Base-by-base conservation (phyloP, 2,888 invertebrate species). In the Blera fallax region DNA sequence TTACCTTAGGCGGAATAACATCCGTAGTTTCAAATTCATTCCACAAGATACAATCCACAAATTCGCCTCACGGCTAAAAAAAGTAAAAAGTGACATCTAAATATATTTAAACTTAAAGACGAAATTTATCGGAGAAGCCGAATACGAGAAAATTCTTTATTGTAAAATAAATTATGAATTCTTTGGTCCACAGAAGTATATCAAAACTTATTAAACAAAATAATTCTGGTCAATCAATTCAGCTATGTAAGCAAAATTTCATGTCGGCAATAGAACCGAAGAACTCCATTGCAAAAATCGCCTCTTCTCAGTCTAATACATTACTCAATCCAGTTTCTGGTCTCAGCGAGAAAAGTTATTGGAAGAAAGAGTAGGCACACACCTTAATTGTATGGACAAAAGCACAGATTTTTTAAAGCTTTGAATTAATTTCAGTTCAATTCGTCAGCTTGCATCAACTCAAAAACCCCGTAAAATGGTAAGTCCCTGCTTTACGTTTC, bases 401-500 rank as follows among this genome's bases (percentile, higher is more conserved):
- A 40, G 58, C 64, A 50, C 34, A 52, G 69, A 76, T 64, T 76
- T 76, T 14, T 40, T 45, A 60, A 54, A 78, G 73, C 73, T 78
- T 60, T 54, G 50, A 34, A 58, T 79, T 6, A 50, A 72, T 80
- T 72, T 65, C 32, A 80, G 80, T 76, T 70, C 60, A 60, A 70
- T 70, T 60, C 84, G 74, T 80, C 64, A 84, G 16, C 27, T 56
- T 43, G 58, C 6, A 65, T 56, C 72, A 54, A 21, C 58, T 16
- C 27, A 34, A 40, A 24, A 4, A 24, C 4, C 24, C 24, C n/a
- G 70, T 64, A 84, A 81, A 74, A 87, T 87, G 88, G 88, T 88
- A 67, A 87, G 83, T 29, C 4, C 21, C 8, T n/a, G n/a, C n/a
- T n/a, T n/a, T n/a, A n/a, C n/a, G 16, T 8, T 18, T 18, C 0